Evolutionary conservation across 1,140 invertebrate genomes (phyloP).

Genomic region (Agraylea sexmaculata): DNA sequence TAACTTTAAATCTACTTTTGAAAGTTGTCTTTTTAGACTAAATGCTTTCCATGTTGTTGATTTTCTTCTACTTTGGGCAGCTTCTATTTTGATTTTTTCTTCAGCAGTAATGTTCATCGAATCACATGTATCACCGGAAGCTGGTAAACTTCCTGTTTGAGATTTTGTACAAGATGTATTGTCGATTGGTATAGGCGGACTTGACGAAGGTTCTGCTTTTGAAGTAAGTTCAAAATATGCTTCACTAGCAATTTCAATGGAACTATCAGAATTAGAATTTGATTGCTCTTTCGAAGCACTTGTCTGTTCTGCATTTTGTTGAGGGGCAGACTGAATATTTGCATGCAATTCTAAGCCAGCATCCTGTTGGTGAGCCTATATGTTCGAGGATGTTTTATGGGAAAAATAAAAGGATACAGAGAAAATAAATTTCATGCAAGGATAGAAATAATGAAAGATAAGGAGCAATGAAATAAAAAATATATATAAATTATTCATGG

Average conservation of each 20-base stretch:
- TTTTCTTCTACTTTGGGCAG: slow-evolving; percentile 36
- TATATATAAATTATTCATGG: too few species aligned
- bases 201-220: slow-evolving; percentile 19
- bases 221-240: slow-evolving; percentile 19
- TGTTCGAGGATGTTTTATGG: too few species aligned
- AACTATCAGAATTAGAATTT: slow-evolving; percentile 21
- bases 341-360: too few species aligned
- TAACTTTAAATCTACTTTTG: slow-evolving; percentile 67
- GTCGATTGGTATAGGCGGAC: slow-evolving; percentile 11
- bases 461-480: too few species aligned
- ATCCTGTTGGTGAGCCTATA: too few species aligned
- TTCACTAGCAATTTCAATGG: slow-evolving; percentile 24
- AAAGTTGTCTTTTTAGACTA: slow-evolving; percentile 67
- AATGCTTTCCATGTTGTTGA: slow-evolving; percentile 58
- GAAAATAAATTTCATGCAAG: too few species aligned
- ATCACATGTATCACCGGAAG: slow-evolving; percentile 16
- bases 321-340: too few species aligned
- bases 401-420: too few species aligned
- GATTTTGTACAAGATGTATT: slow-evolving; percentile 4
- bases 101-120: slow-evolving; percentile 19
- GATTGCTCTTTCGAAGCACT: slow-evolving; percentile 21
- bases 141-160: slow-evolving; percentile 24
- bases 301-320: too few species aligned
- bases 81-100: slow-evolving; percentile 21
- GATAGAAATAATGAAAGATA: too few species aligned